These are phyloP conservation scores for Torymus aiolomorphi DNA, from an alignment of 2,888 invertebrate species.

Conservation along the genomic window DNA sequence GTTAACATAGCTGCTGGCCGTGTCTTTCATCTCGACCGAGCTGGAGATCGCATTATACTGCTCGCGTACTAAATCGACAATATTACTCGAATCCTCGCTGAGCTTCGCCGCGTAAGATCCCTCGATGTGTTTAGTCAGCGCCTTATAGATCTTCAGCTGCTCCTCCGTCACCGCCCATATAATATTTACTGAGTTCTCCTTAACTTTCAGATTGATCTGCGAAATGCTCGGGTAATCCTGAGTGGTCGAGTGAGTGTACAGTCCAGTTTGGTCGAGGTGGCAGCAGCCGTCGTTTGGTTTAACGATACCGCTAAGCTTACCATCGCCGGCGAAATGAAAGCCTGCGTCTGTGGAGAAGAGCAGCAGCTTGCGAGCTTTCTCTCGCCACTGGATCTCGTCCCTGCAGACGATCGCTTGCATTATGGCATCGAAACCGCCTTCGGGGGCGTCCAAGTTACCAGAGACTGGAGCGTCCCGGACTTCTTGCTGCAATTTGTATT, in stretches of 20 bases:
- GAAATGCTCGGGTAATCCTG: conserved; percentile 99
- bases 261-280: conserved; percentile 84
- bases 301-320: conserved; percentile 95
- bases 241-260: conserved; percentile 88
- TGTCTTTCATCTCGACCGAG: conserved; percentile 93
- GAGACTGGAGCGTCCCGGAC: conserved; percentile 91
- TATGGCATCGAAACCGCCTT: conserved; percentile 99
- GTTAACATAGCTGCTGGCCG: conserved; percentile 88
- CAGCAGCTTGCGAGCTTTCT: conserved; percentile 92
- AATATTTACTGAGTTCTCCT: conserved; percentile 95
- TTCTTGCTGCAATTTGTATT: conserved; percentile 77
- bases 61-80: conserved; percentile 94
- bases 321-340: conserved; percentile 99
- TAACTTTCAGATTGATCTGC: conserved; percentile 90
- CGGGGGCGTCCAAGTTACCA: conserved; percentile 98
- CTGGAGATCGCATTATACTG: conserved; percentile 96
- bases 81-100: conserved; percentile 95
- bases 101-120: conserved; percentile 94
- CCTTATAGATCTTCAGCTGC: conserved; percentile 89
- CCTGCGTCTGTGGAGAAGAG: conserved; percentile 99
- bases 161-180: conserved; percentile 97
- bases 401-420: conserved; percentile 98
- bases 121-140: conserved; percentile 91
- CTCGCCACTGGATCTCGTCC: conserved; percentile 95
- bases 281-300: conserved; percentile 95